A percentile compares a stretch with the other conserved stretches of the same genome.
These are phyloP conservation scores for Acanthurus lineatus DNA, from an alignment of 2,797 vertebrate genomes.

Conservation along the genomic window DNA sequence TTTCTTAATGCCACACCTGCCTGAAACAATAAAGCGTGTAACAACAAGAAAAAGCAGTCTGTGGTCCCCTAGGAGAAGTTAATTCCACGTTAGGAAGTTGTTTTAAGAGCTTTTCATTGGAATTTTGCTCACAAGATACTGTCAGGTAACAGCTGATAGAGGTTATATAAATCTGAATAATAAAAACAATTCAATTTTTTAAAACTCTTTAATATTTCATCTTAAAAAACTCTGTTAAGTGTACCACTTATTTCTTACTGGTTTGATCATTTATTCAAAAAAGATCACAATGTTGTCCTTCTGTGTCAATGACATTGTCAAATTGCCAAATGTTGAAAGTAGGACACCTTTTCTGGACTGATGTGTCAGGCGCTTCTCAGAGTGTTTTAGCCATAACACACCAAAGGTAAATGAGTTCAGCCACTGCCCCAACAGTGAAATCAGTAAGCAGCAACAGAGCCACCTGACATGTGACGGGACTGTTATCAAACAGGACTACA, in stretches of 20 bases:
- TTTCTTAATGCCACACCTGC: slow-evolving; percentile 34
- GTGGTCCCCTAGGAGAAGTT: neutral
- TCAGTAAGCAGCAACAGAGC: slow-evolving; percentile 29
- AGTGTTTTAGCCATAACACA: slow-evolving; percentile 2
- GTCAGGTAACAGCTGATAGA: neutral
- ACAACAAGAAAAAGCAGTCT: slow-evolving; percentile 19
- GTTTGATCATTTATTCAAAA: slow-evolving; percentile 29
- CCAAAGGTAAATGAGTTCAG: slow-evolving; percentile 51
- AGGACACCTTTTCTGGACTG: slow-evolving; percentile 7
- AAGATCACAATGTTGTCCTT: slow-evolving; percentile 8
- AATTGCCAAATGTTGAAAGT: slow-evolving; percentile 8
- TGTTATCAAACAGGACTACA: slow-evolving; percentile 66
- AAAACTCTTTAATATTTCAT: neutral
- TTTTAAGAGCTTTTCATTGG: neutral
- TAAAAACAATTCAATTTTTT: neutral
- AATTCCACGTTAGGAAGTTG: neutral
- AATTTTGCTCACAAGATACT: neutral
- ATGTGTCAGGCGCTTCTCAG: neutral
- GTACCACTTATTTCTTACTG: neutral
- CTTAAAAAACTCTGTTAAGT: neutral
- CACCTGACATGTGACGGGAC: slow-evolving; percentile 51
- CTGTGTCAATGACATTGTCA: neutral
- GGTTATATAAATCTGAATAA: neutral
- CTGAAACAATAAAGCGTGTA: slow-evolving; percentile 21
- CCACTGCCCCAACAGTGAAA: neutral